Percentiles rank a stretch among this genome's conserved stretches.
These are phyloP conservation scores for Podabrus alpinus DNA, from an alignment of 2,888 invertebrate species.

Conservation along the genomic window DNA sequence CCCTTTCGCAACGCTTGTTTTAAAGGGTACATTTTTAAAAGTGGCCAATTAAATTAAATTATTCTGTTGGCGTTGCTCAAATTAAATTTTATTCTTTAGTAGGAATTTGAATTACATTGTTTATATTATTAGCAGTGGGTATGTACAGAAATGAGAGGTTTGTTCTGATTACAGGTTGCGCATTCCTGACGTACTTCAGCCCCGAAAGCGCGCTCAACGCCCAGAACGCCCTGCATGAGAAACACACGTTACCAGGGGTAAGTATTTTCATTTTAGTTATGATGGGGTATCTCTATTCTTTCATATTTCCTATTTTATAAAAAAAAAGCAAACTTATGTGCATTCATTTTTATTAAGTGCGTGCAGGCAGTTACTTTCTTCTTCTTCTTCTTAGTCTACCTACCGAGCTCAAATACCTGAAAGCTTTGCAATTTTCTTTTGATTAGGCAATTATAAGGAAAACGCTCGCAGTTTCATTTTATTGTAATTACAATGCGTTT, in stretches of 20 bases:
- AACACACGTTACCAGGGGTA: slow-evolving; percentile 98
- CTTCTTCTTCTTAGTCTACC: background rate
- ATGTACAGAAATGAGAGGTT: slow-evolving; percentile 32
- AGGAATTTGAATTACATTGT: slow-evolving; percentile 31
- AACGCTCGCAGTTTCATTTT: background rate
- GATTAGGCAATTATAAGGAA: background rate
- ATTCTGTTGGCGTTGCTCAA: slow-evolving; percentile 31
- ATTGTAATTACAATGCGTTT: background rate
- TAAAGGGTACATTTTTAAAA: slow-evolving; percentile 28
- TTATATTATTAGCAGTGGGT: slow-evolving; percentile 33
- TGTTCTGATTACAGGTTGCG: slow-evolving; percentile 80
- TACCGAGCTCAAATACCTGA: background rate
- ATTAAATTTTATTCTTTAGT: slow-evolving; percentile 36
- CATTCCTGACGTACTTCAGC: slow-evolving; percentile 97
- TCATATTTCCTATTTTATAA: slow-evolving; percentile 11
- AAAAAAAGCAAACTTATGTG: slow-evolving; percentile 1
- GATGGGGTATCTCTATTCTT: slow-evolving; percentile 14
- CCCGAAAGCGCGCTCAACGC: slow-evolving; percentile 94
- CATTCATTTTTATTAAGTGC: background rate
- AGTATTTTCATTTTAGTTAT: slow-evolving; percentile 57
- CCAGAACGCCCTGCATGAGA: slow-evolving; percentile 94
- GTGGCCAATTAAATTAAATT: slow-evolving; percentile 34
- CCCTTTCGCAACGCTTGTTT: slow-evolving; percentile 24
- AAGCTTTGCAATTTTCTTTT: background rate
- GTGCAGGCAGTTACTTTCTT: background rate